Base-by-base conservation (phyloP, 1,140 invertebrate species). In the Hyphantria cunea region DNA sequence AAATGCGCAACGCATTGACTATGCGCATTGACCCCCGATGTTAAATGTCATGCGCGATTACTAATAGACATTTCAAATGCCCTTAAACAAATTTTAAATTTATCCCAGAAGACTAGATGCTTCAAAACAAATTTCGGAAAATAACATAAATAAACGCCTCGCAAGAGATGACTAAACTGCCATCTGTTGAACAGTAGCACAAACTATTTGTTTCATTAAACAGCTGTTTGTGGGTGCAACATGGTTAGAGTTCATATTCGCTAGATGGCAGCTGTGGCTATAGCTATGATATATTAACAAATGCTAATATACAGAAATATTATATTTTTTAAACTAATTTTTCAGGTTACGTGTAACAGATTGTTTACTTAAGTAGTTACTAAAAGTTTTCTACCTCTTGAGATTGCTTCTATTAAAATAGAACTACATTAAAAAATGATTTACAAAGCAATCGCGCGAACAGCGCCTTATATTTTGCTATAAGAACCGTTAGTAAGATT, bases 1-100 rank as follows among this genome's bases (percentile, higher is more conserved):
- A 86, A 87, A 90, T 90, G 87, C 87, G 87, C 87, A 90, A 90
- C 87, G 82, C 84, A 84, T 84, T 86, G 87, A 90, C 82, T 89
- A 88, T 90, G 86, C 86, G 86, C 86, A 90, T 77, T 89, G 74
- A 84, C 75, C 73, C 74, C 76, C 64, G 54, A 67, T 76, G 73
- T 70, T 70, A 64, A 80, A 77, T 80, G 77, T 71, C 86, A 89
- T 89, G 86, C 86, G 86, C 86, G 77, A 72, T 41, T 58, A 13
- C 11, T 31, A 37, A 49, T 12, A 49, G 15, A 6, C 0, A 13
- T 14, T 10, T 8, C 6, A 58, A 41, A 37, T 14, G 5, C 15
- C 5, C 33, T n/a, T 32, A 37, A 34, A 34, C 14, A 12, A 34
- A 56, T 25, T 25, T 11, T 6, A 11, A n/a, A 14, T 8, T 12